Percentiles rank a stretch among this genome's conserved stretches.
Conservation (phyloP, 2,113 vertebrate species). For the Xerus inauris region DNA sequence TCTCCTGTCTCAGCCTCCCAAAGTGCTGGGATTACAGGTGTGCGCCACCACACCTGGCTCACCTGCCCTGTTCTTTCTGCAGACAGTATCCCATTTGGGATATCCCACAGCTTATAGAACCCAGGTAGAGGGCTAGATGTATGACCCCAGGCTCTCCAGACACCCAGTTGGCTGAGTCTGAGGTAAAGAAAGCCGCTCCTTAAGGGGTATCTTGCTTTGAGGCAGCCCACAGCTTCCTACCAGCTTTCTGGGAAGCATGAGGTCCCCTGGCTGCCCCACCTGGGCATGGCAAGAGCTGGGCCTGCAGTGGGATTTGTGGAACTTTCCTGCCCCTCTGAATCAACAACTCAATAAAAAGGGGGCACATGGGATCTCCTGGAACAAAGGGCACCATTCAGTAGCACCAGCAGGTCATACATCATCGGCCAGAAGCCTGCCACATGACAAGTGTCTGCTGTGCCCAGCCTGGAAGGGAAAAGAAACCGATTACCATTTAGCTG, state of each 20-base stretch:
- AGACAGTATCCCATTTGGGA: neutral
- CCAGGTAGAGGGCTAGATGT: neutral
- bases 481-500: neutral
- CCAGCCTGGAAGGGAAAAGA: constrained; percentile 21
- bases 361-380: constrained; percentile 75
- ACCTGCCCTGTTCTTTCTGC: neutral
- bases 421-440: constrained; percentile 77
- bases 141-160: neutral
- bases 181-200: neutral
- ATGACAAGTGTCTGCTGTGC: constrained; percentile 70
- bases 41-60: no score
- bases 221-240: constrained; percentile 37
- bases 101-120: neutral
- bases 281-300: constrained; percentile 43
- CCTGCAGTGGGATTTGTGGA: constrained; percentile 72
- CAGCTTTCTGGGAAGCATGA: constrained; percentile 54
- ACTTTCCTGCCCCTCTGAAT: constrained; percentile 78
- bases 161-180: neutral
- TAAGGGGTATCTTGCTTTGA: neutral
- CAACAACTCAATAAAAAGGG: constrained; percentile 80
- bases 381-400: constrained; percentile 83
- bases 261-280: constrained; percentile 56
- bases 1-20: no score
- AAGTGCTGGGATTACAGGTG: no score
- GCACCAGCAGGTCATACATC: constrained; percentile 80